These are phyloP conservation scores for Otolemur crassicaudatus DNA, from an alignment of 2,797 vertebrate species.

Conservation along the genomic window DNA sequence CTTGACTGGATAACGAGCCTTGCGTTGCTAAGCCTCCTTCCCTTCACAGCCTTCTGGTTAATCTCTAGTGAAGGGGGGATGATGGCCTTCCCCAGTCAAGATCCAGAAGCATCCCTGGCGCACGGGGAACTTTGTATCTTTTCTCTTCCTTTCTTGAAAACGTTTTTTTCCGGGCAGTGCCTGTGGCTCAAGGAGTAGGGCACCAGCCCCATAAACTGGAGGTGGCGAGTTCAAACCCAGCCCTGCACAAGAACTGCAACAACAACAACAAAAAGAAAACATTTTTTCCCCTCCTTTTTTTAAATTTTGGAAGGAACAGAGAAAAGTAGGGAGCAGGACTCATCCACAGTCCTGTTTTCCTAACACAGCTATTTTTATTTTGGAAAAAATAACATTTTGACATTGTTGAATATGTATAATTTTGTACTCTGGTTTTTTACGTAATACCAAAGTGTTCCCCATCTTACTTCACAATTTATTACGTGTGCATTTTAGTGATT, in stretches of 20 bases:
- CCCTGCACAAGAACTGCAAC: too few relatives aligned
- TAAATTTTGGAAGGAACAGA: not conserved
- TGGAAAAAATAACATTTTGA: not conserved
- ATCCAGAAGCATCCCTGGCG: not conserved
- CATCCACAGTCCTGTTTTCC: not conserved
- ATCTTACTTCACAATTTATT: not conserved
- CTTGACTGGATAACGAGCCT: conserved; percentile 72
- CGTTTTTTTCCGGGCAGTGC: not conserved
- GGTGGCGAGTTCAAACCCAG: too few relatives aligned
- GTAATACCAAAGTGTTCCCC: not conserved
- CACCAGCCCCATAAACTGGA: too few relatives aligned
- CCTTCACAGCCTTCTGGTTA: conserved; percentile 42
- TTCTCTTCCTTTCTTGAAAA: conserved; percentile 23
- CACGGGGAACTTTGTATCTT: not conserved
- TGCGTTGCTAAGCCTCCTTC: conserved; percentile 19
- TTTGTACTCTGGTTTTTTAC: not conserved
- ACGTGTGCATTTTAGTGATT: conserved; percentile 9
- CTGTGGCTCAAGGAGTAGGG: too few relatives aligned
- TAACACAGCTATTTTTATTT: not conserved
- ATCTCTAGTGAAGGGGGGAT: conserved; percentile 11
- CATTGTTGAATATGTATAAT: not conserved
- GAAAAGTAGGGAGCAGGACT: not conserved
- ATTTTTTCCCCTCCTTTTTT: not conserved
- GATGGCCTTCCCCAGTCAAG: not conserved
- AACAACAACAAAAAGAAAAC: not conserved